Evolutionary conservation across 2,888 invertebrate species (phyloP), one percentile per base, ranked within the genome.

Genomic region (Melanotus villosus): DNA sequence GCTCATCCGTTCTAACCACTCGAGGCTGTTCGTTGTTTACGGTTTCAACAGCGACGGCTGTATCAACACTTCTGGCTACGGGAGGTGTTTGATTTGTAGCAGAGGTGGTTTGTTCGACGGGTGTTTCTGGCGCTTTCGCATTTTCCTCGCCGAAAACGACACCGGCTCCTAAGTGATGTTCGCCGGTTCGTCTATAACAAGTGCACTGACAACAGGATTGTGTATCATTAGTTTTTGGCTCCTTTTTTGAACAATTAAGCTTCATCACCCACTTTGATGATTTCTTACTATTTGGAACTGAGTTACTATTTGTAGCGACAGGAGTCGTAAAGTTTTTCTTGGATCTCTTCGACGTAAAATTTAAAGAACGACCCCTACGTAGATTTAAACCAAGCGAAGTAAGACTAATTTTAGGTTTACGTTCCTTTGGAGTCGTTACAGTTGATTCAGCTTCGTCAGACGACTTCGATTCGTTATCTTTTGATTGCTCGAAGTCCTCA

Each of bases 221-320:
- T 56, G 73, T 64, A 45, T 73, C 70, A 18, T 62, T 50, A 19
- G 43, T 72, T 60, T 83, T 82, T 14, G 79, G 68, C 68, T 82
- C 82, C 70, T 82, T 82, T 65, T 83, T 84, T 23, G 81, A 75
- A 67, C 80, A 84, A 65, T 80, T 82, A 64, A 84, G 83, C 73
- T 82, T 83, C 75, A 83, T 78, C 26, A 80, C 78, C 84, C 84
- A 85, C 76, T 83, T 84, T 6, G 82, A 80, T 12, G 81, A 80
- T 72, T 83, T 84, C 67, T 83, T 75, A 62, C 57, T 72, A n/a
- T 36, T 72, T 0, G 71, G 45, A 36, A 72, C 63, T 23, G 70
- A 75, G 43, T 70, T 72, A 23, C 68, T 68, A 23, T 70, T 60
- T 23, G 70, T 65, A 10, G 54, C 41, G 30, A 64, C 47, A 21